These are phyloP conservation scores for Anguilla rostrata DNA, from an alignment of 2,113 vertebrate genomes.

Conservation along the genomic window DNA sequence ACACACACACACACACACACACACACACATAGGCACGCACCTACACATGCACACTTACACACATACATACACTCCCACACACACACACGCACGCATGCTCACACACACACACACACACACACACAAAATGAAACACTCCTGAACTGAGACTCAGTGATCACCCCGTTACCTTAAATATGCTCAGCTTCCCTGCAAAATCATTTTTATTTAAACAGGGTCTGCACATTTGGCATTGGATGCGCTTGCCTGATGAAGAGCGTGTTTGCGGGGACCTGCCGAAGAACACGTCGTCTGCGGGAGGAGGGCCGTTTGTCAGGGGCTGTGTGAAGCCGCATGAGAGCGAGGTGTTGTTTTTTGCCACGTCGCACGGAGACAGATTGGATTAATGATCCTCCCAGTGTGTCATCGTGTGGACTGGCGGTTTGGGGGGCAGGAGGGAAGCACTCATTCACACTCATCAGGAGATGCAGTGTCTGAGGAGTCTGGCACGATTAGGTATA, in stretches of 20 bases:
- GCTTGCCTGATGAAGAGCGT: not conserved
- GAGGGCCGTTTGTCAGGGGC: not conserved
- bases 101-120: not conserved
- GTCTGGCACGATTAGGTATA: not conserved
- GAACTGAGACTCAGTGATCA: not conserved
- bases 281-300: not conserved
- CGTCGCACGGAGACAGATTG: not conserved
- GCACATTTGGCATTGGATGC: no score
- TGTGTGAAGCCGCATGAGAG: not conserved
- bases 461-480: not conserved
- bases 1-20: not conserved
- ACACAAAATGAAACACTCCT: slow-evolving; percentile 1
- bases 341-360: not conserved
- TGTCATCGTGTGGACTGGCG: not conserved
- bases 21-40: not conserved
- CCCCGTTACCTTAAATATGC: not conserved
- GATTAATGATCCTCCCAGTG: slow-evolving; percentile 1
- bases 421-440: not conserved
- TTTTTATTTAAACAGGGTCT: not conserved
- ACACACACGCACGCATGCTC: not conserved
- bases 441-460: not conserved
- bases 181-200: not conserved
- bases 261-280: not conserved
- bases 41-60: not conserved
- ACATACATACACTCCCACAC: slow-evolving; percentile 1